Conservation (phyloP, 2,113 vertebrate genomes). For the Perca flavescens region DNA sequence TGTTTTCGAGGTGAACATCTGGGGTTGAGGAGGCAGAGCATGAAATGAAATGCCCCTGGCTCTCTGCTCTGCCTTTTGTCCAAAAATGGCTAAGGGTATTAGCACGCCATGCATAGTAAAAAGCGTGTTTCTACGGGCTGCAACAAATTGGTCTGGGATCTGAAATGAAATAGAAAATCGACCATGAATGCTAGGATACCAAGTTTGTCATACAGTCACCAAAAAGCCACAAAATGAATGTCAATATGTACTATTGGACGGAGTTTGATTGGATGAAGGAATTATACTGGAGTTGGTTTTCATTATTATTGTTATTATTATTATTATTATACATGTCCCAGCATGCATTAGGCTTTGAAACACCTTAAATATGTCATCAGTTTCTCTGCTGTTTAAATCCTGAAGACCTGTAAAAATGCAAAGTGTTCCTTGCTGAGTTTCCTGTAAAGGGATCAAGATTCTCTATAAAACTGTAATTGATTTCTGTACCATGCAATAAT, state of each 20-base stretch:
- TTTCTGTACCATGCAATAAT: slow-evolving; percentile 72
- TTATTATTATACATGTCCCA: not conserved
- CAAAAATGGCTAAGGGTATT: slow-evolving; percentile 78
- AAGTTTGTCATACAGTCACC: slow-evolving; percentile 26
- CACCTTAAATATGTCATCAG: slow-evolving; percentile 4
- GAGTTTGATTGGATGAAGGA: not conserved
- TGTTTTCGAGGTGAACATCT: slow-evolving; percentile 87
- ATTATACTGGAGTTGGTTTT: slow-evolving; percentile 1
- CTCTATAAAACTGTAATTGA: slow-evolving; percentile 76
- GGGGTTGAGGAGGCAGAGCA: slow-evolving; percentile 84
- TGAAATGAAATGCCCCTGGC: slow-evolving; percentile 83
- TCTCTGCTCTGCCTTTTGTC: slow-evolving; percentile 79
- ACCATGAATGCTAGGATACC: slow-evolving; percentile 50
- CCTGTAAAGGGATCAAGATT: slow-evolving; percentile 66
- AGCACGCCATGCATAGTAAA: slow-evolving; percentile 71
- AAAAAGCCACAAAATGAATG: slow-evolving; percentile 6
- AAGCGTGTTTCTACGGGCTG: slow-evolving; percentile 66
- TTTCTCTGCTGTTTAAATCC: slow-evolving; percentile 43
- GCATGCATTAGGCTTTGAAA: slow-evolving; percentile 11
- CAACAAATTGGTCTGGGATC: slow-evolving; percentile 72
- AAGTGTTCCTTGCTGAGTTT: slow-evolving; percentile 66
- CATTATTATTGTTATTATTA: not conserved
- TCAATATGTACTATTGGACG: not conserved
- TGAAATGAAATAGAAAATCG: slow-evolving; percentile 72
- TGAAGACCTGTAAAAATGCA: slow-evolving; percentile 64